Base-by-base conservation (phyloP, 2,797 vertebrate genomes). In the Zenarchopterus dispar region DNA sequence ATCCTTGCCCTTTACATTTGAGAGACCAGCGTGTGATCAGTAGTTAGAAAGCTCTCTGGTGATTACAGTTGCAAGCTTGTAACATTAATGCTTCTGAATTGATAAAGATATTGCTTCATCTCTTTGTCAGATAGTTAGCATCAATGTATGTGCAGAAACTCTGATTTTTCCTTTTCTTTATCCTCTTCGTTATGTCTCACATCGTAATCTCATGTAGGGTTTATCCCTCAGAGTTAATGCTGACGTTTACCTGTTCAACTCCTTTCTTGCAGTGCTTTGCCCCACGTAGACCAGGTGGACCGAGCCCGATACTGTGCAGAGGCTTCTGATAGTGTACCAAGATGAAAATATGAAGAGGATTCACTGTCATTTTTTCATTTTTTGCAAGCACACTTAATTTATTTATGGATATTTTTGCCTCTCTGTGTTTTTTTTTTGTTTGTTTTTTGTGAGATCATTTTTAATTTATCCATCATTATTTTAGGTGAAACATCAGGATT, bases 251-350 rank as follows among this genome's bases (percentile, higher is more conserved):
- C 5, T 39, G 36, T 39, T 39, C 2, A 23, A 21, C 17, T 61
- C 52, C 16, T 77, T 50, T 82, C 53, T 88, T 63, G n/a, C 91
- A 99, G 97, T 99, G 87, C 91, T 99, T 75, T 98, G 97, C 80
- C 97, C 97, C 8, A 97, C 96, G 58, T 97, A 91, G 81, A 68
- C 52, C 48, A 31, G 73, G 49, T 42, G 22, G 53, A 62, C 9
- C 58, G 49, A 59, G 57, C 46, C 39, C 13, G 23, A 49, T 6
- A 4, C 56, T 57, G 67, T 62, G 56, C 54, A 59, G 62, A 60
- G 15, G 36, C 71, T 77, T 56, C 62, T 80, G 66, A 63, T 77
- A 45, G 75, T 80, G 67, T 56, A 53, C 33, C 21, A 10, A 10
- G 28, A 31, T 31, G 10, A 36, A 39, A 39, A 60, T 59, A 83